Base-by-base conservation (phyloP, 2,113 vertebrate genomes). In the Cephalopterus ornatus region DNA sequence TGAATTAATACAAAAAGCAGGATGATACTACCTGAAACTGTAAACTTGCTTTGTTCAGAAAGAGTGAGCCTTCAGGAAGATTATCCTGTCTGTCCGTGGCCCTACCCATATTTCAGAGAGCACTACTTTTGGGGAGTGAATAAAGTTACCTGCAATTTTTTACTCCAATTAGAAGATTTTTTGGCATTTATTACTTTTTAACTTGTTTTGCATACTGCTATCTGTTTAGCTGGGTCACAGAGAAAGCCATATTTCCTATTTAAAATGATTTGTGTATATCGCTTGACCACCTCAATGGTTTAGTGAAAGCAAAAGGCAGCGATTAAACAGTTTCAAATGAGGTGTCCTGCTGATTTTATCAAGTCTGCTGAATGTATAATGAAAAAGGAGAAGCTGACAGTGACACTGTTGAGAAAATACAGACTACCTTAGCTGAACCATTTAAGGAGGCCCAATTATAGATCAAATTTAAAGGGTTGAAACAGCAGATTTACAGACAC, bases 341-440 rank as follows among this genome's bases (percentile, higher is more conserved):
- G 98, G 98, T 98, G 98, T 98, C 98, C 99, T 97, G 98, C 99
- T 99, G 99, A 99, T 99, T 98, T 99, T 99, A 99, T 99, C 99
- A 99, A 99, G 98, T 99, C 99, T 99, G 98, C 98, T 98, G 99
- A 99, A 99, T 99, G 98, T 97, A 98, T 99, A 99, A 99, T 99
- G 98, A 99, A 99, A 99, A 98, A 98, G 98, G 98, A 98, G 98
- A 98, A 97, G 98, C 98, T 98, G 98, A 98, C 98, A 98, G 98
- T 98, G 98, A 98, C 96, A 97, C 96, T 97, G 97, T 91, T 97
- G 97, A 98, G 98, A 96, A 98, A 98, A 98, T 98, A 98, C 98
- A 98, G 98, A 98, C 98, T 98, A 97, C 98, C 98, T 98, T 98
- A 98, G 98, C 98, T 98, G 98, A 99, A 99, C 99, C 99, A 99